Evolutionary conservation across 2,797 vertebrate genomes (phyloP), one percentile per base, ranked within the genome.

Genomic region (Apogon talboti): DNA sequence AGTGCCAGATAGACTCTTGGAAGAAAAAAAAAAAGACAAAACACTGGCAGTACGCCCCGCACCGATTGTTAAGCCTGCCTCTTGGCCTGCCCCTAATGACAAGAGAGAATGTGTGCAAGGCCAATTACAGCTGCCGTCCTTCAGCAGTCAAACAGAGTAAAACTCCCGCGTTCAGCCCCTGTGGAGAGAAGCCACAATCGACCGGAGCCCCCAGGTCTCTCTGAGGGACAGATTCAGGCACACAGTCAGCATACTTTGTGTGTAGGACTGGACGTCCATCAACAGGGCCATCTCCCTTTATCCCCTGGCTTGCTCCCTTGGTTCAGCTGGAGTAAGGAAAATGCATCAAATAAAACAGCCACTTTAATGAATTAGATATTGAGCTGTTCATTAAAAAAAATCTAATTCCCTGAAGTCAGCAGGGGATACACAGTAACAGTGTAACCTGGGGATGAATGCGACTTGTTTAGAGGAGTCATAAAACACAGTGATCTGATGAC

Each of bases 341-440:
- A 88, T 60, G 80, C 86, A 88, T 91, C 90, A 91, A 91, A 93
- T 92, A 90, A 93, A 94, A 92, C 85, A 89, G 90, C 83, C 92
- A 93, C 93, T 94, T 94, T 93, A 94, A 94, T 93, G 91, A 93
- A 94, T 94, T 94, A 87, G 90, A 91, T 94, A 94, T 94, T 93
- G 92, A 94, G 90, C 91, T 86, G 85, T 92, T 94, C 91, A 92
- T 94, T 92, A 92, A 93, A 92, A 92, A 84, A 86, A 86, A 89
- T 88, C 79, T 38, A 87, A 92, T 89, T 88, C 88, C 82, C 90
- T 77, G 76, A 88, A 88, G 90, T 93, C 89, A 92, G 91, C 91
- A 91, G 79, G 78, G 83, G 74, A 86, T 77, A 74, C 79, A 80
- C 55, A 51, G 79, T 47, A 58, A 58, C 40, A 76, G 74, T 79